Percentiles rank a stretch among this genome's conserved stretches.
Conservation (phyloP, 2,797 vertebrate genomes). For the Sebastes ruberrimus region DNA sequence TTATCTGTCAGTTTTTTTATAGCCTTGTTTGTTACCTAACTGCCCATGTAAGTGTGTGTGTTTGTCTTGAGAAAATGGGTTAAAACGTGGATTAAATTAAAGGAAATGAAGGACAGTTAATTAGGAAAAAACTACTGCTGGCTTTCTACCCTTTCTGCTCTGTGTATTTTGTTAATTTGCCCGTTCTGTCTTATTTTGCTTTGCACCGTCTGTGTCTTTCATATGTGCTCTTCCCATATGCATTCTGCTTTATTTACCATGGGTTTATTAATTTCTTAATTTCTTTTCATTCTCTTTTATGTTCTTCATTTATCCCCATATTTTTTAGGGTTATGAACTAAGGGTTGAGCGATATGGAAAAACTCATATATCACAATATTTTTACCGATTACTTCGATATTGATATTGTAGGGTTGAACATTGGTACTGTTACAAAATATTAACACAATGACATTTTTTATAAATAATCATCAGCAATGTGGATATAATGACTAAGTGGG, state of each 20-base stretch:
- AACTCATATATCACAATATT: no score
- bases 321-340: no score
- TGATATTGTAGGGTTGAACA: no score
- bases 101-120: slow-evolving; percentile 1
- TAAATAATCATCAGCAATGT: no score
- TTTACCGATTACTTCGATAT: no score
- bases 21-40: slow-evolving; percentile 1
- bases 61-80: slow-evolving; percentile 11
- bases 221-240: background rate
- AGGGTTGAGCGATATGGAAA: no score
- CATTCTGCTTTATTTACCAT: background rate
- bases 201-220: background rate
- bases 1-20: background rate
- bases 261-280: no score
- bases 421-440: no score
- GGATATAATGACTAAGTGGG: no score
- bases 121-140: slow-evolving; percentile 10
- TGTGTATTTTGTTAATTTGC: background rate
- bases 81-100: slow-evolving; percentile 9
- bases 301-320: no score
- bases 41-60: background rate
- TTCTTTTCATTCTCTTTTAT: no score
- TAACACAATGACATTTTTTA: no score
- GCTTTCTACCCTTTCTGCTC: background rate
- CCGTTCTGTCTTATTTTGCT: background rate